These are phyloP conservation scores for Cepaea nemoralis DNA, from an alignment of 1,140 invertebrate genomes.

Conservation along the genomic window DNA sequence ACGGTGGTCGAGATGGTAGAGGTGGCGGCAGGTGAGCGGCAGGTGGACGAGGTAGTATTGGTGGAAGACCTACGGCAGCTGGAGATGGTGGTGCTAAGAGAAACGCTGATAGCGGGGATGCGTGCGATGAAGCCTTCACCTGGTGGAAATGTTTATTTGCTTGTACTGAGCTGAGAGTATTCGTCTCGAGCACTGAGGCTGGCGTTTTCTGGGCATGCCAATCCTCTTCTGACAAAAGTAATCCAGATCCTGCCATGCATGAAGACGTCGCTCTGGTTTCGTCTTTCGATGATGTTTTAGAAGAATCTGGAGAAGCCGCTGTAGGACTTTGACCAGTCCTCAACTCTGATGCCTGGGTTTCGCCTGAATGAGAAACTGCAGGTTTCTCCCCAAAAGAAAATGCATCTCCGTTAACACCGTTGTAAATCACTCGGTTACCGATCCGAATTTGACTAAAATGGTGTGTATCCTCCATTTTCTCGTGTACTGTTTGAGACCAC, in stretches of 20 bases:
- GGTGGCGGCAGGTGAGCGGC: slow-evolving; percentile 9
- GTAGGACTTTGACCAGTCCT: neutral
- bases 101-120: neutral
- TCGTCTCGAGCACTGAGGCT: neutral
- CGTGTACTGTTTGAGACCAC: neutral
- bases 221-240: no score
- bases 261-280: neutral
- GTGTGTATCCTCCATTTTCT: neutral
- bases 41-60: neutral
- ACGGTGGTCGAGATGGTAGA: slow-evolving; percentile 8
- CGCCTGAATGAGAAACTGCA: neutral
- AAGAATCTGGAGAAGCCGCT: neutral
- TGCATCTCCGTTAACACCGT: neutral
- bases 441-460: slow-evolving; percentile 5
- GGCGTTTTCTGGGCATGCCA: no score
- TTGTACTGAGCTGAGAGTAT: neutral
- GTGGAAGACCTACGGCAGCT: neutral
- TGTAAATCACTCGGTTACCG: neutral
- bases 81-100: neutral
- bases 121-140: neutral
- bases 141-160: neutral
- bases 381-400: neutral
- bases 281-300: neutral
- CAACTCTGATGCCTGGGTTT: neutral
- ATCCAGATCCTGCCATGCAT: neutral